phyloP scores from a whole-genome alignment of 1,140 invertebrate species.

The Neotoxoptera formosana region DNA sequence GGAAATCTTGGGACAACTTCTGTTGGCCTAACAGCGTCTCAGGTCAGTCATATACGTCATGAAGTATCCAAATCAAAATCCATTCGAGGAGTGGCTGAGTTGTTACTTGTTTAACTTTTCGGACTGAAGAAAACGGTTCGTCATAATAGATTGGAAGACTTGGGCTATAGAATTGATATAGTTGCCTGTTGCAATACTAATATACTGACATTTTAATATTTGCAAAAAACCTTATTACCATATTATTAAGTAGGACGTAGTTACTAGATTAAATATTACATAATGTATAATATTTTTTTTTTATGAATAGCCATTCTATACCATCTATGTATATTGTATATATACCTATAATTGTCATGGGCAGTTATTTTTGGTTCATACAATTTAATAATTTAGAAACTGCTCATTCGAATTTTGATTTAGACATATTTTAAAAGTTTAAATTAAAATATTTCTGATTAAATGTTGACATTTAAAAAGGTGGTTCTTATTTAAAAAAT shows the following conservation, averaged over 20 bases:
- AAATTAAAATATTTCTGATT: too few relatives aligned
- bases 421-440: too few relatives aligned
- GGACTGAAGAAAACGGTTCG: neutral
- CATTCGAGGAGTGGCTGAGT: accelerated
- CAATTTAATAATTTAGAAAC: too few relatives aligned
- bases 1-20: neutral
- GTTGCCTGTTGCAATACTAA: neutral
- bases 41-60: neutral
- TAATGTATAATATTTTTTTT: neutral
- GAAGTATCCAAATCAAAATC: neutral
- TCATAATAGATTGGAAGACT: neutral
- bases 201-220: neutral
- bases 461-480: too few relatives aligned
- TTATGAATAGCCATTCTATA: neutral
- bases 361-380: too few relatives aligned
- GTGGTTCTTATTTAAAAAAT: too few relatives aligned
- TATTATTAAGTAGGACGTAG: neutral
- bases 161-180: neutral
- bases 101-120: neutral
- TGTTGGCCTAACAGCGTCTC: neutral
- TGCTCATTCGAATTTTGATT: too few relatives aligned
- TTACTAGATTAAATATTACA: neutral
- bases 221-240: neutral
- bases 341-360: neutral
- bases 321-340: neutral